Evolutionary conservation across 2,797 vertebrate genomes (phyloP).

Genomic region (Gadopsis marmoratus): DNA sequence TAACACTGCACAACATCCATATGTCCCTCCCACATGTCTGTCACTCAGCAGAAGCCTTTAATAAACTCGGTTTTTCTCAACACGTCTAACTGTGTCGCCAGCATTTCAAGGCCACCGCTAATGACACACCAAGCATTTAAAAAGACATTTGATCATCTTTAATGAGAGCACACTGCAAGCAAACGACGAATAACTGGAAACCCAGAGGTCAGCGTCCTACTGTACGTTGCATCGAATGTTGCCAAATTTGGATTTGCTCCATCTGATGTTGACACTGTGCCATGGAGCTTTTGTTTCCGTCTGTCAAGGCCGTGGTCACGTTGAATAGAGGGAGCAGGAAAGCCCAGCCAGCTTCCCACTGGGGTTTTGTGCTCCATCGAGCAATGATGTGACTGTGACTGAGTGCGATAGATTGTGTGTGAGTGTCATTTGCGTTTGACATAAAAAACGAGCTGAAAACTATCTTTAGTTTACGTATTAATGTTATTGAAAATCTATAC

Average conservation of each 20-base stretch:
- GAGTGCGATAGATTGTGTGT: conserved; percentile 27
- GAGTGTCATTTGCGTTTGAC: conserved; percentile 51
- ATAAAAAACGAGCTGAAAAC: conserved; percentile 19
- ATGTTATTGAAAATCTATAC: conserved; percentile 5
- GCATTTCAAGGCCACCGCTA: conserved; percentile 17
- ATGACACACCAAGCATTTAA: conserved; percentile 10
- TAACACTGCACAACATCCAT: conserved; percentile 78
- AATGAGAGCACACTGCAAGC: conserved; percentile 28
- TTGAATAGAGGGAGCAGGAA: conserved; percentile 63
- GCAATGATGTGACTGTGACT: conserved; percentile 39
- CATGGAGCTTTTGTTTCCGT: conserved; percentile 73
- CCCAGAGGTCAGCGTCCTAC: conserved; percentile 35
- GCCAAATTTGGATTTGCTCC: conserved; percentile 66
- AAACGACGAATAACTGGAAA: conserved; percentile 47
- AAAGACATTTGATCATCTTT: conserved; percentile 44
- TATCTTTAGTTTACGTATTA: neutral
- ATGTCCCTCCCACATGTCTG: conserved; percentile 67
- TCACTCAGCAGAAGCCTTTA: conserved; percentile 50
- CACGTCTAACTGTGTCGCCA: conserved; percentile 13
- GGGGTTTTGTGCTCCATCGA: conserved; percentile 67
- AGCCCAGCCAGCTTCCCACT: conserved; percentile 63
- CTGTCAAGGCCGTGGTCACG: conserved; percentile 65
- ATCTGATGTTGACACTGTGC: conserved; percentile 76
- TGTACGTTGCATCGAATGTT: conserved; percentile 47
- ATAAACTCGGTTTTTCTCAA: conserved; percentile 35